Conservation (phyloP, 2,888 invertebrate genomes). For the Urechis unicinctus region DNA sequence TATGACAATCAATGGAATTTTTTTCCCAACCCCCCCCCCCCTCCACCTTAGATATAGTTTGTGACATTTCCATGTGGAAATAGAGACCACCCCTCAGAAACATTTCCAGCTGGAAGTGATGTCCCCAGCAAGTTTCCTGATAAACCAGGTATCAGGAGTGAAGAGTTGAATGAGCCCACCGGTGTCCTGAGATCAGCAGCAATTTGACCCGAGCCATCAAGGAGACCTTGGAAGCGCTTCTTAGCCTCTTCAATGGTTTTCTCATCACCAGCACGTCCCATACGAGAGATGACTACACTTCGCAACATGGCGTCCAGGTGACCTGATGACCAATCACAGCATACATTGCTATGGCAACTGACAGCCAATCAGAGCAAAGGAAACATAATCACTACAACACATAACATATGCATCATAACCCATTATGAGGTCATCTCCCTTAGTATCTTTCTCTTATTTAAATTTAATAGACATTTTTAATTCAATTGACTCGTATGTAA, state of each 20-base stretch:
- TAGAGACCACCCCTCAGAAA: too few species aligned
- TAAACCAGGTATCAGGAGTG: not conserved
- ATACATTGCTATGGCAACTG: not conserved
- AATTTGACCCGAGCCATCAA: constrained; percentile 50
- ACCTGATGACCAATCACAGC: constrained; percentile 37
- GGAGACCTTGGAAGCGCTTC: constrained; percentile 63
- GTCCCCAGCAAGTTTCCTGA: too few species aligned
- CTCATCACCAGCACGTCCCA: constrained; percentile 77
- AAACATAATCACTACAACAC: too few species aligned
- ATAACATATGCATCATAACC: too few species aligned
- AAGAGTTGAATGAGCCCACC: too few species aligned
- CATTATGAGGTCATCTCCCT: too few species aligned
- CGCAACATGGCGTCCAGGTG: constrained; percentile 80
- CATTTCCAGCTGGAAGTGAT: too few species aligned
- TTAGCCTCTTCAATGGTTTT: constrained; percentile 72
- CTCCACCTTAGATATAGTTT: not conserved
- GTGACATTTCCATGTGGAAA: not conserved
- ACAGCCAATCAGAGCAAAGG: too few species aligned
- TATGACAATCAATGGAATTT: too few species aligned
- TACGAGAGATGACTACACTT: constrained; percentile 72
- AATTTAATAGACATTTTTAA: too few species aligned
- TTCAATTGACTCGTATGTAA: too few species aligned
- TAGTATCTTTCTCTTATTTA: too few species aligned
- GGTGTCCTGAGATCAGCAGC: constrained; percentile 81
- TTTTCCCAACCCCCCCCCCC: not conserved